Base-by-base conservation (phyloP, 2,113 vertebrate species). In the Callipepla squamata region DNA sequence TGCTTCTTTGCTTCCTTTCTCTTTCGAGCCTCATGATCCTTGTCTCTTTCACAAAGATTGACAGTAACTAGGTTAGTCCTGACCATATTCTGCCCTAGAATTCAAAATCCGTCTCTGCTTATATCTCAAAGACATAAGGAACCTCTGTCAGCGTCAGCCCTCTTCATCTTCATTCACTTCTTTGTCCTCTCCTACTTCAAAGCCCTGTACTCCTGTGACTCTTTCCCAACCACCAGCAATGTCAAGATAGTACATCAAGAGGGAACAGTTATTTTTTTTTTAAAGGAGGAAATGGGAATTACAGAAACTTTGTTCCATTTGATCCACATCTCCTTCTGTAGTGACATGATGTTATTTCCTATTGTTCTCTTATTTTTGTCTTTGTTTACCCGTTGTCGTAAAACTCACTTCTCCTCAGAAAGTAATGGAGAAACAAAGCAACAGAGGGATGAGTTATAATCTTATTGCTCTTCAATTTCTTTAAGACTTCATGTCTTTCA, bases 271-370 rank as follows among this genome's bases (percentile, higher is more conserved):
- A 50, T 50, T 66, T 72, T 61, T 50, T 66, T 68, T 55, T 23
- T 36, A 36, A 36, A 42, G 28, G 36, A 82, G 68, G 15, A 77
- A 83, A 13, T 1, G 51, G 4, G 8, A 38, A 58, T 67, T 62
- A 66, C 13, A 81, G 53, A 57, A 53, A 38, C 6, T 1, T 23
- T 40, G 6, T 36, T 70, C 9, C 1, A 0, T 55, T 70, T 84
- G 47, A 18, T 80, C 32, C 25, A 16, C 23, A 25, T 3, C 2
- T 72, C 6, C 42, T 81, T 87, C 45, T 92, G 57, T 84, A 89
- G 74, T 38, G 5, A 51, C 2, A 11, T 0, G 2, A 20, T 2
- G 1, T 63, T 67, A 34, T 72, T 90, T 42, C 21, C 6, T 66
- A 2, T 32, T 77, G 15, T 50, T 82, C 3, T 44, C 3, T 4